Evolutionary conservation across 1,140 invertebrate genomes (phyloP), one percentile per base, ranked within the genome.

Genomic region (Dermatophagoides farinae): DNA sequence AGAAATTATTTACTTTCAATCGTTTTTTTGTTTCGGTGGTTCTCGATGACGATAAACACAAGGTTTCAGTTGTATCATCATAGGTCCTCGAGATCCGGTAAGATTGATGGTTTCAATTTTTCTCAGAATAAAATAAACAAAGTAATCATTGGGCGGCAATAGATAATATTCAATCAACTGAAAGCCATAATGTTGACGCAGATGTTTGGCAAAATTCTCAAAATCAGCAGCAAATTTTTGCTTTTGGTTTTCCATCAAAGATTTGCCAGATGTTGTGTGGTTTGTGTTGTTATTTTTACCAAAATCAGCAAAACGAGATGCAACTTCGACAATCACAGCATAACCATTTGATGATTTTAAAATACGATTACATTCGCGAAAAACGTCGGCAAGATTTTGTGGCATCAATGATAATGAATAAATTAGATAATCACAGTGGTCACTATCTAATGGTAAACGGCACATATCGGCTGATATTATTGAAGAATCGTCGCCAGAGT

Each of bases 331-430:
- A 38, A 62, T 55, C 20, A 60, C 8, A 0, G 60, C 20, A 16
- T 25, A 43, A 16, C 61, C 61, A 22, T 40, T 44, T 6, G 14
- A 37, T 47, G 9, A 23, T 37, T 60, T 60, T 4, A 62, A 37
- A 31, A 62, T 46, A 14, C 61, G 57, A 55, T 62, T 62, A 5
- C 46, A 57, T 47, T 62, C 61, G 6, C 46, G 4, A n/a, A 62
- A 25, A 38, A n/a, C 41, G 44, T 62, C 61, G 18, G 39, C 52
- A 8, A 62, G 40, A 41, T 62, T 62, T 20, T 57, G 60, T 0
- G 47, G 43, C 61, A 62, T 62, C 38, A 62, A 55, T 39, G 61
- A 62, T 22, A 62, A 37, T n/a, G 58, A 62, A 23, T 44, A 62
- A 9, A 62, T 57, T 20, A 43, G 47, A 44, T 37, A 51, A 25